Evolutionary conservation across 2,888 invertebrate species (phyloP).

Genomic region (Carcina quercana): DNA sequence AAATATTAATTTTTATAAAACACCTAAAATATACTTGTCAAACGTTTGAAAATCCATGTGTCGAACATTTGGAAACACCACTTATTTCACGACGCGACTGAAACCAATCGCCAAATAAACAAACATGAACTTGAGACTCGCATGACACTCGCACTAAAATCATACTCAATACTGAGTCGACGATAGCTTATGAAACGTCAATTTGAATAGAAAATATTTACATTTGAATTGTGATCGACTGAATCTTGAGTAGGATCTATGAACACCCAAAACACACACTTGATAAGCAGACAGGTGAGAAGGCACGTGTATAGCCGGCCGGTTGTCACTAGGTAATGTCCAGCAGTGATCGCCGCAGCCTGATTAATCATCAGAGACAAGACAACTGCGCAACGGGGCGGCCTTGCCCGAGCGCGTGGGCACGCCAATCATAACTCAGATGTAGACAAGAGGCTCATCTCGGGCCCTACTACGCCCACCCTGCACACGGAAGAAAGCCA

Average conservation of each 20-base stretch:
- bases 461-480: slow-evolving; percentile 28
- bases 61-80: no score
- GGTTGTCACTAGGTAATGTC: slow-evolving; percentile 50
- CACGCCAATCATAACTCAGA: slow-evolving; percentile 48
- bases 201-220: no score
- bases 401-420: slow-evolving; percentile 64
- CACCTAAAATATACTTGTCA: no score
- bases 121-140: slow-evolving; percentile 2
- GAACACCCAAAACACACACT: no score
- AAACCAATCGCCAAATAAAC: no score
- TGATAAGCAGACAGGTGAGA: slow-evolving; percentile 1
- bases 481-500: slow-evolving; percentile 22
- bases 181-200: no score
- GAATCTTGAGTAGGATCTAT: no score
- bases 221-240: no score
- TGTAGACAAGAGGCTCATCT: slow-evolving; percentile 43
- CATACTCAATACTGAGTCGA: no score
- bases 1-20: no score
- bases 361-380: slow-evolving; percentile 66
- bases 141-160: background rate
- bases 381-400: slow-evolving; percentile 51
- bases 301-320: slow-evolving; percentile 33
- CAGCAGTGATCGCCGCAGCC: slow-evolving; percentile 51
- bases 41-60: no score
- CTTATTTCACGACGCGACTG: no score